Evolutionary conservation across 2,797 vertebrate genomes (phyloP).

Genomic region (Rhinoraja longicauda): DNA sequence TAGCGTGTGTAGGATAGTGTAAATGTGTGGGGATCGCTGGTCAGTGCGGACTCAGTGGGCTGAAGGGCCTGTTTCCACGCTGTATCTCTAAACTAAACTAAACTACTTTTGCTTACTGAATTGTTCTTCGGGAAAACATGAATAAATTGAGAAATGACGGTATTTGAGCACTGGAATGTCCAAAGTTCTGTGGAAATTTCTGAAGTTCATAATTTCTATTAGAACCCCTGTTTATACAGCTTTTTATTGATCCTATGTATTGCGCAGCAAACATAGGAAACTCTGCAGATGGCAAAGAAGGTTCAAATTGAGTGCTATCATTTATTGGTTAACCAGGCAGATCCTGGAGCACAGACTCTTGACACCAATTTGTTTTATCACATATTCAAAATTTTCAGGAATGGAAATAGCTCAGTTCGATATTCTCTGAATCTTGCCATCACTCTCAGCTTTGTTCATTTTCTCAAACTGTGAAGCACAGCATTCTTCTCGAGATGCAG

Average conservation of each 20-base stretch:
- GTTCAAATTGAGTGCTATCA: background rate
- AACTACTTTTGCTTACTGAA: no score
- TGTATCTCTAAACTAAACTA: no score
- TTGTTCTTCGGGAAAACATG: no score
- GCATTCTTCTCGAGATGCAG: slow-evolving; percentile 55
- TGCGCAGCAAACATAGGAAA: background rate
- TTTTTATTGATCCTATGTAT: background rate
- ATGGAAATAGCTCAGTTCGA: slow-evolving; percentile 6
- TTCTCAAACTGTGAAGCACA: slow-evolving; percentile 37
- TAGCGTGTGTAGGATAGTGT: no score
- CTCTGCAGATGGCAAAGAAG: background rate
- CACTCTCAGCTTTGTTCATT: slow-evolving; percentile 36
- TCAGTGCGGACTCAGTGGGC: no score
- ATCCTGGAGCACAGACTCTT: background rate
- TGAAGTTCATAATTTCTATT: background rate
- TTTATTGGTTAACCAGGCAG: background rate
- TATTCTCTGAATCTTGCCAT: slow-evolving; percentile 17
- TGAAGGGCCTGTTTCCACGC: no score
- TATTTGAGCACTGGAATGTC: background rate
- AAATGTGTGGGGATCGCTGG: no score
- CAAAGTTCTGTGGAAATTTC: background rate
- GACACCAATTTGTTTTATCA: background rate
- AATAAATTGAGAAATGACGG: no score
- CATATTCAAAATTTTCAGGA: background rate
- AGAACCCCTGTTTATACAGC: background rate